Evolutionary conservation across 2,888 invertebrate genomes (phyloP), one percentile per base, ranked within the genome.

Genomic region (Acanthacorydalis orientalis): DNA sequence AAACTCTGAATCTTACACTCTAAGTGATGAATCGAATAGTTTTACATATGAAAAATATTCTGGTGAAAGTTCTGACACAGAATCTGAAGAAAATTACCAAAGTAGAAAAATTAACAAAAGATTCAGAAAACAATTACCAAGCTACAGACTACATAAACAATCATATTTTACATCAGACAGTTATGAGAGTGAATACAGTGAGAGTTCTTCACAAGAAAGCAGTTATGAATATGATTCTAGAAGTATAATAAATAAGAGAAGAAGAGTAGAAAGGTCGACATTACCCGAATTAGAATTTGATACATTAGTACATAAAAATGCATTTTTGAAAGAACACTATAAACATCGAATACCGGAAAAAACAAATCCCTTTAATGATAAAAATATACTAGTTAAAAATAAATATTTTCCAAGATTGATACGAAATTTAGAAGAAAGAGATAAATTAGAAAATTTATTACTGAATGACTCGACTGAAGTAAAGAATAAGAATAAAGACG

Each of bases 241-340:
- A 23, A 23, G 23, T 4, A 23, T 6, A 23, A 23, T 23, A 6
- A 23, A 23, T 23, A 23, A 23, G 23, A 23, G 23, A 23, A 23
- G 6, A 23, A 2, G 42, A 9, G 42, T 42, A 10, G 42, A 44
- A 44, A 44, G 44, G 15, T 44, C 44, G n/a, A 31, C 34, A 23
- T 31, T 32, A 35, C 34, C 44, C n/a, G 43, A 16, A 43, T 32
- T 31, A 10, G 35, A 44, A 34, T n/a, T 44, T 16, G 34, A 7
- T n/a, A 44, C 15, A 34, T 35, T 44, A 34, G 16, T 44, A 12
- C 16, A 44, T 16, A 44, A 44, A 44, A 44, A 44, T 23, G 31
- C 15, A 44, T 44, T 44, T 44, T 44, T 44, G 15, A 44, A 44
- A 35, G 14, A 44, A 11, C 44, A 44, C 15, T 44, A 34, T 11